Evolutionary conservation across 2,888 invertebrate genomes (phyloP), one percentile per base, ranked within the genome.

Genomic region (Cheilosia scutellata): DNA sequence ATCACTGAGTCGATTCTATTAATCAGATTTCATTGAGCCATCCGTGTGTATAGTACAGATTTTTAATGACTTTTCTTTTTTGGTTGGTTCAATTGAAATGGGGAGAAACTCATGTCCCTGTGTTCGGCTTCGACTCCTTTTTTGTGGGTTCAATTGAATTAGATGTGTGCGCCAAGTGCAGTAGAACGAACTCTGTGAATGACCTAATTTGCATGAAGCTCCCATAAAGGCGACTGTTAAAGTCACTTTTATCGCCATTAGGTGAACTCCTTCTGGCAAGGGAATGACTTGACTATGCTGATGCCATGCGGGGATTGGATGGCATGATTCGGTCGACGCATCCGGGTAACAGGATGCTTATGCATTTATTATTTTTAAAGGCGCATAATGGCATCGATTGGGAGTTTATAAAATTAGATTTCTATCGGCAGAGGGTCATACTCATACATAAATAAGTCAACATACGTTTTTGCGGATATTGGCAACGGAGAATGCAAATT

Each of bases 121-220:
- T 37, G 33, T 42, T 53, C 25, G 42, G 11, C 13, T 40, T 42
- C 25, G 5, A 58, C 62, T 25, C 42, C 20, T 25, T 7, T 4
- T 62, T 62, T 55, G 57, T 25, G 9, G 58, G 47, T 31, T 51
- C 60, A 76, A 86, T 86, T 82, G 82, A 86, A 86, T 86, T 76
- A 82, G 72, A 82, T 86, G 72, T 82, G 72, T 72, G 68, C 68
- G 66, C 80, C 86, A 82, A 82, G 53, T 82, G 86, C 80, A 86
- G 68, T 66, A 76, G 71, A 62, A 80, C 66, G 76, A 68, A 82
- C 65, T 66, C 68, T 74, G 16, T 33, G 44, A 86, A 82, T 72
- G 57, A 62, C 76, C 72, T 68, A 33, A 86, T 86, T 80, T 77
- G 86, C 86, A 86, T 86, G 68, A 86, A 72, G 51, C 42, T 11